Base-by-base conservation (phyloP, 2,113 vertebrate genomes). In the Phalacrocorax pelagicus region DNA sequence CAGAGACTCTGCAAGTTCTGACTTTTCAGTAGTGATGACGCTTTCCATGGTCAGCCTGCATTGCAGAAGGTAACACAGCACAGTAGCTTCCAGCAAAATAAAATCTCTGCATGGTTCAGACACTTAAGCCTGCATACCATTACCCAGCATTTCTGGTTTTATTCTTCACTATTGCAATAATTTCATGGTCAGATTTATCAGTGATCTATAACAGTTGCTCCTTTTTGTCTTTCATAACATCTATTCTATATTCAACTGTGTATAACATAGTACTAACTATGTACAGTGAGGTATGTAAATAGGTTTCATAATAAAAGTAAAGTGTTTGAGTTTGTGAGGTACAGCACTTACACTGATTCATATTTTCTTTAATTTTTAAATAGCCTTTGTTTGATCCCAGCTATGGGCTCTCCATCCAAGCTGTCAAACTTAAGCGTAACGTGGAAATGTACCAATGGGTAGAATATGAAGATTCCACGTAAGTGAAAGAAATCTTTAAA, bases 371-470 rank as follows among this genome's bases (percentile, higher is more conserved):
- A 30, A 47, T 62, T 74, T 90, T 91, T 40, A 62, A 24, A 69
- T 74, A 99, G 99, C 99, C 99, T 57, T 97, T 99, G 54, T 98
- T 99, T 97, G 99, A 99, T 91, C 99, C 99, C 40, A 99, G 99
- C 98, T 99, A 99, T 65, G 98, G 97, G 26, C 98, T 99, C 81
- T 97, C 96, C 59, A 98, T 99, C 77, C 98, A 98, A 12, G 99
- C 99, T 4, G 99, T 99, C 98, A 99, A 99, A 88, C 97, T 99
- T 72, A 98, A 98, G 86, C 98, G 99, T 66, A 97, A 98, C 0
- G 99, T 99, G 96, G 99, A 99, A 97, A 99, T 99, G 99, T 99
- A 99, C 94, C 99, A 99, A 86, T 99, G 99, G 99, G 99, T 99
- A 74, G 99, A 99, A 81, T 97, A 98, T 34, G 98, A 97, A 62